Evolutionary conservation across 2,797 vertebrate species (phyloP).

Genomic region (Tiaroga cobitis): DNA sequence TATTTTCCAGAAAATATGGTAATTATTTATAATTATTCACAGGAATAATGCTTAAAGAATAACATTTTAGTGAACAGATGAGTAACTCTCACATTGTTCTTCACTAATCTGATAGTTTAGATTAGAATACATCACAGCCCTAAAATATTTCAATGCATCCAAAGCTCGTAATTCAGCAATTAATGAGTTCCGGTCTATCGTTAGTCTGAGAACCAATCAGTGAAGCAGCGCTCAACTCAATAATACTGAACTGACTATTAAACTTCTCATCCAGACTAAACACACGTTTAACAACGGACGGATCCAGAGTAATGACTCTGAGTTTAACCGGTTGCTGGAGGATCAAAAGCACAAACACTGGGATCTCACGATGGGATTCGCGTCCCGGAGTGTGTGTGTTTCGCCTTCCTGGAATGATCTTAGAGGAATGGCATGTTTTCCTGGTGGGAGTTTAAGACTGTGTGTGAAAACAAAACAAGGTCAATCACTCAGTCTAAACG

Average conservation of each 20-base stretch:
- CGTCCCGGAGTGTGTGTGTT: background rate
- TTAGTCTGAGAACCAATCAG: background rate
- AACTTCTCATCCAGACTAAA: background rate
- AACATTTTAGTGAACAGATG: background rate
- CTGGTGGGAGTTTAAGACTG: slow-evolving; percentile 1
- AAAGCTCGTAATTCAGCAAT: background rate
- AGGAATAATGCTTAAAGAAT: background rate
- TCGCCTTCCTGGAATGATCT: slow-evolving; percentile 49
- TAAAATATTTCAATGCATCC: background rate
- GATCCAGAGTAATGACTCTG: background rate
- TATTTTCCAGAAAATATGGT: background rate
- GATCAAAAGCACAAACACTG: background rate
- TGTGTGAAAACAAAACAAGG: slow-evolving; percentile 20
- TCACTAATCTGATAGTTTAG: background rate
- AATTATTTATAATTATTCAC: background rate
- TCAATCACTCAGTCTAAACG: background rate
- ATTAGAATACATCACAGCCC: background rate
- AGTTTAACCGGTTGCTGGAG: background rate
- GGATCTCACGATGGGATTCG: background rate
- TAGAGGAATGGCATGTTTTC: slow-evolving; percentile 46
- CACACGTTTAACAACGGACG: background rate
- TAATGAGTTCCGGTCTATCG: background rate
- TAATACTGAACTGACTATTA: background rate
- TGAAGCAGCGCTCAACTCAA: background rate
- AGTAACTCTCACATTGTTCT: background rate